phyloP scores from a whole-genome alignment of 2,888 invertebrate genomes.

The Philopedon plagiatum region DNA sequence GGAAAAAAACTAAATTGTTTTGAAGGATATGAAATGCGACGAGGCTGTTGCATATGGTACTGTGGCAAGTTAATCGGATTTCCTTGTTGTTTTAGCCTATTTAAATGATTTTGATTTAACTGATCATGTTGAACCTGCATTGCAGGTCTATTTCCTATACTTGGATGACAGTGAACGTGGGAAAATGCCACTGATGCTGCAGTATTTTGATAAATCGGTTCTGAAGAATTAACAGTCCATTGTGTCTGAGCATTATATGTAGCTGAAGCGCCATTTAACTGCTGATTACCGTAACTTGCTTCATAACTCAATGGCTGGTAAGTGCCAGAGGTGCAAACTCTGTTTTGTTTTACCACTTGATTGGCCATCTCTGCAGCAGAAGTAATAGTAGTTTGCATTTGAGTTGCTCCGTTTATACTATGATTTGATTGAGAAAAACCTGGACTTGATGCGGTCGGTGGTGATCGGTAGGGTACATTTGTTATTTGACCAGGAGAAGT shows the following conservation, averaged over 20 bases:
- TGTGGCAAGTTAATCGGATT: neutral
- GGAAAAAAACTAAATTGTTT: too few relatives aligned
- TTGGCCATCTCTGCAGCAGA: too few relatives aligned
- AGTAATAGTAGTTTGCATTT: too few relatives aligned
- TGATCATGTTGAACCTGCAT: neutral
- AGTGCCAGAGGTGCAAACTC: too few relatives aligned
- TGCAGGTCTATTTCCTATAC: neutral
- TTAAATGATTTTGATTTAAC: neutral
- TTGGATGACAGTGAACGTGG: neutral
- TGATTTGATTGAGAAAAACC: neutral
- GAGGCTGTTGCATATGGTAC: neutral
- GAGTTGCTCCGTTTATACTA: neutral
- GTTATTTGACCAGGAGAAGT: slow-evolving; percentile 8
- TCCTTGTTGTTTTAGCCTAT: neutral
- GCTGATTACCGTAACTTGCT: too few relatives aligned
- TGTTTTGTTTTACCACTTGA: too few relatives aligned
- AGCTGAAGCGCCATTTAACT: too few relatives aligned
- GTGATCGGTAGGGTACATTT: slow-evolving; percentile 8
- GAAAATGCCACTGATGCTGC: too few relatives aligned
- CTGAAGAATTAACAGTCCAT: too few relatives aligned
- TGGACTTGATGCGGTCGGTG: neutral
- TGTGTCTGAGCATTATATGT: too few relatives aligned
- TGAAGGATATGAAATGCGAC: neutral
- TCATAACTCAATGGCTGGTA: too few relatives aligned
- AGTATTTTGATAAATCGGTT: too few relatives aligned